Percentiles rank a stretch among this genome's conserved stretches.
phyloP scores from a whole-genome alignment of 53 echinoderm and acorn worm species.

The Luidia sarsii region DNA sequence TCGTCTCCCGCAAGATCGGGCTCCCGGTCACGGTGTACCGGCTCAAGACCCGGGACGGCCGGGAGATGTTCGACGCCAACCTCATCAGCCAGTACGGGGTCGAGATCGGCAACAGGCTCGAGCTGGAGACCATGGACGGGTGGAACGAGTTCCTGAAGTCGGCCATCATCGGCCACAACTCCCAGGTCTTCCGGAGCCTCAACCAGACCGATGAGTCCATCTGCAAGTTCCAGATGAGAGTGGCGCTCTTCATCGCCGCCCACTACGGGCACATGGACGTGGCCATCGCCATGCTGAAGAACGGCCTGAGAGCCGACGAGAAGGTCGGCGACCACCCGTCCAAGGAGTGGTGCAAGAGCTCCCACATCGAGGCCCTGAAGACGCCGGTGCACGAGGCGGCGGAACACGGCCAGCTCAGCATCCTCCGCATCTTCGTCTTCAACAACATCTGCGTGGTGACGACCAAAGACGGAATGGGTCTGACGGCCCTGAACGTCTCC shows the following conservation, averaged over 20 bases:
- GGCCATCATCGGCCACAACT: slow-evolving; percentile 79
- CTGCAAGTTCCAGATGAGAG: slow-evolving; percentile 82
- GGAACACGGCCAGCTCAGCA: slow-evolving; percentile 85
- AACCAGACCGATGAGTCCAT: slow-evolving; percentile 66
- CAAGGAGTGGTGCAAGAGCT: slow-evolving; percentile 85
- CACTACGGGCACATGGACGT: slow-evolving; percentile 94
- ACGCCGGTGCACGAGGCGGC: slow-evolving; percentile 94
- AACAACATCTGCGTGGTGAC: slow-evolving; percentile 90
- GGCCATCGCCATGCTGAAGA: slow-evolving; percentile 71
- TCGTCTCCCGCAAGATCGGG: slow-evolving; percentile 75
- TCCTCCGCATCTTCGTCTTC: slow-evolving; percentile 87
- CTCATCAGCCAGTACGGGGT: slow-evolving; percentile 67
- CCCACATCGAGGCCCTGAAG: slow-evolving; percentile 77
- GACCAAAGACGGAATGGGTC: slow-evolving; percentile 87
- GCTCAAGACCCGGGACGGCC: slow-evolving; percentile 47
- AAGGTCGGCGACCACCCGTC: slow-evolving; percentile 88
- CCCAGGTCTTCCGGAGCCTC: slow-evolving; percentile 69
- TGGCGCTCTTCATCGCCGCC: slow-evolving; percentile 87
- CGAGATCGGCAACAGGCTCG: slow-evolving; percentile 63
- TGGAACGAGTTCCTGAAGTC: slow-evolving; percentile 95
- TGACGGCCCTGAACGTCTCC: slow-evolving; percentile 83
- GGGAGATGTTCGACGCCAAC: slow-evolving; percentile 82
- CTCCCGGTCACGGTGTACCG: slow-evolving; percentile 90
- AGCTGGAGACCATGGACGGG: slow-evolving; percentile 86
- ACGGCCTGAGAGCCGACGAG: slow-evolving; percentile 83